Base-by-base conservation (phyloP, 2,797 vertebrate genomes). In the Nannoperca obscura region DNA sequence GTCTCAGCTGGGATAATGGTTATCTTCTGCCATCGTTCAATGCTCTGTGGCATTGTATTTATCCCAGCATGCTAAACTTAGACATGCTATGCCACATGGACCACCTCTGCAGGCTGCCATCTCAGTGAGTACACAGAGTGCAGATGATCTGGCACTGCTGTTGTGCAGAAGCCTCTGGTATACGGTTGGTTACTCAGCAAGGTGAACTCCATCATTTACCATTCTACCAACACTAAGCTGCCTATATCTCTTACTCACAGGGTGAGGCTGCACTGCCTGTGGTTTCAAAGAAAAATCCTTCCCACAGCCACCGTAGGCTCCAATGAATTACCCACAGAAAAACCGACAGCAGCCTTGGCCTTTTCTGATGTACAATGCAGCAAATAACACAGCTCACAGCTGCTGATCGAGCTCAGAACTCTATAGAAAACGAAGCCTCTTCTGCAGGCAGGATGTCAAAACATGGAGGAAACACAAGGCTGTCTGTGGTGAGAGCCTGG, bases 281-380 rank as follows among this genome's bases (percentile, higher is more conserved):
- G 77, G 38, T 71, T 75, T 86, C 42, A 75, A 81, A 83, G 71
- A 70, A 13, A 71, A 73, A 66, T 73, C 19, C 13, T 64, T 65
- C 57, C 40, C 27, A 30, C 66, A 46, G 63, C 62, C 30, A 42
- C n/a, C 34, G 19, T 34, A 34, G 42, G 69, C 11, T 15, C 46
- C 40, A 14, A 71, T 76, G 32, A 86, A 74, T 24, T 36, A 54
- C 38, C 55, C 30, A 53, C 42, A 54, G 46, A 70, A 53, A 58
- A 67, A 53, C n/a, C 27, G 64, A 67, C 22, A 64, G 6, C 57
- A 70, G 71, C 60, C 74, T 65, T 70, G 59, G 73, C 52, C 42
- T 63, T 81, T 83, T 72, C 70, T 65, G 62, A 80, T 85, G 73
- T 22, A 80, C 65, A 86, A 76, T 50, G 61, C 78, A 85, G 71